These are phyloP conservation scores for Anthophora plumipes DNA, from an alignment of 2,888 invertebrate genomes.

Conservation along the genomic window DNA sequence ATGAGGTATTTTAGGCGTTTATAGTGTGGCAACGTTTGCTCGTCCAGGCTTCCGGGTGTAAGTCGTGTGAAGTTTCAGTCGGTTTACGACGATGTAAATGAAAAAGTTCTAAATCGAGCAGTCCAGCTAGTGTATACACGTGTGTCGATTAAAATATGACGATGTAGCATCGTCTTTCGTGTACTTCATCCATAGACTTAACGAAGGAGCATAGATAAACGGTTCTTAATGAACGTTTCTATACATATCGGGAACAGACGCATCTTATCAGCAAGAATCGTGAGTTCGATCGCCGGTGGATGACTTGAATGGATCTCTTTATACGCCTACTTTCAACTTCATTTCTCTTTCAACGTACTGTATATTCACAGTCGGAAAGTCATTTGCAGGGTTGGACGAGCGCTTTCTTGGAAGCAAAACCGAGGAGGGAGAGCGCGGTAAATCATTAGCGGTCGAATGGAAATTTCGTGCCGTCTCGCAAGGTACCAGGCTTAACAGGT, in stretches of 20 bases:
- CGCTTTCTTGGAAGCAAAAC: conserved; percentile 49
- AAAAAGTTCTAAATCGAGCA: no score
- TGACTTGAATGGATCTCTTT: conserved; percentile 1
- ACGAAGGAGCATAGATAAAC: no score
- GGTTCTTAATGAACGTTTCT: no score
- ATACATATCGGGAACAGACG: not conserved
- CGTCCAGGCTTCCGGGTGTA: no score
- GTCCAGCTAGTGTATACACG: no score
- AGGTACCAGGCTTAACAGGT: conserved; percentile 67
- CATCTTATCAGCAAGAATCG: not conserved
- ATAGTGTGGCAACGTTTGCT: no score
- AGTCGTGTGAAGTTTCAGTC: no score
- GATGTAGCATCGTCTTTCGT: no score
- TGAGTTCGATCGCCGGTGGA: not conserved
- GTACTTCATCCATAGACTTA: no score
- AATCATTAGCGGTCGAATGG: conserved; percentile 69
- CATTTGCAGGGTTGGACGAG: conserved; percentile 12
- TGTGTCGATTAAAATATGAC: no score
- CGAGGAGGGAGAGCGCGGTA: conserved; percentile 54
- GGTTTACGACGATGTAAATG: no score
- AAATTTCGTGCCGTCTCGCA: conserved; percentile 59
- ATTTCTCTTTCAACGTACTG: conserved; percentile 1
- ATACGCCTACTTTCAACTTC: conserved; percentile 2
- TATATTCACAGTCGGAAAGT: conserved; percentile 28
- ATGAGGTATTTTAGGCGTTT: no score